Percentiles rank a stretch among this genome's conserved stretches.
phyloP scores from a whole-genome alignment of 2,113 vertebrate genomes.

The Gavia stellata region DNA sequence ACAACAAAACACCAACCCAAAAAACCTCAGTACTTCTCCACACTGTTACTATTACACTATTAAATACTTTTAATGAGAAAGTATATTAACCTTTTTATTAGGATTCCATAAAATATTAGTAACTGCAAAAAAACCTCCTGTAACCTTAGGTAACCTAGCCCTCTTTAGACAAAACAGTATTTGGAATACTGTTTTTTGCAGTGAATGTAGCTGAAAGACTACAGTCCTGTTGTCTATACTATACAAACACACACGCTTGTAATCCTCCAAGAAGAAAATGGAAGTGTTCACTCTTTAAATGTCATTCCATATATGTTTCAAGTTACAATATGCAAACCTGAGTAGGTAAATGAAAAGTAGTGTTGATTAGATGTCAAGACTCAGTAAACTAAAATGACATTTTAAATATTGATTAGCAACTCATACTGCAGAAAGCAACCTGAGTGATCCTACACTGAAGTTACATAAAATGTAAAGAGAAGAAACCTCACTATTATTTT shows the following conservation, averaged over 20 bases:
- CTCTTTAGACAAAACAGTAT: not conserved
- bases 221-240: not conserved
- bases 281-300: not conserved
- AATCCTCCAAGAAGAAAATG: not conserved
- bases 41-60: not conserved
- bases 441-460: not conserved
- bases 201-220: not conserved
- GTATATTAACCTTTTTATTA: not conserved
- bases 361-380: not conserved
- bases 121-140: not conserved
- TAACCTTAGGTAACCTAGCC: not conserved
- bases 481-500: not conserved
- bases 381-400: not conserved
- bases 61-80: not conserved
- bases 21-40: not conserved
- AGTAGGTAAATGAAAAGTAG: not conserved
- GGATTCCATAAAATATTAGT: not conserved
- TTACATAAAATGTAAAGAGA: not conserved
- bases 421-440: not conserved
- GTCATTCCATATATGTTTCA: not conserved
- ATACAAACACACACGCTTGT: rapidly evolving
- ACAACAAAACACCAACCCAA: too few species aligned
- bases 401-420: not conserved
- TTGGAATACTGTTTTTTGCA: not conserved
- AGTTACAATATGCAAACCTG: not conserved